phyloP scores from a whole-genome alignment of 2,797 vertebrate genomes.

The Lacerta agilis region DNA sequence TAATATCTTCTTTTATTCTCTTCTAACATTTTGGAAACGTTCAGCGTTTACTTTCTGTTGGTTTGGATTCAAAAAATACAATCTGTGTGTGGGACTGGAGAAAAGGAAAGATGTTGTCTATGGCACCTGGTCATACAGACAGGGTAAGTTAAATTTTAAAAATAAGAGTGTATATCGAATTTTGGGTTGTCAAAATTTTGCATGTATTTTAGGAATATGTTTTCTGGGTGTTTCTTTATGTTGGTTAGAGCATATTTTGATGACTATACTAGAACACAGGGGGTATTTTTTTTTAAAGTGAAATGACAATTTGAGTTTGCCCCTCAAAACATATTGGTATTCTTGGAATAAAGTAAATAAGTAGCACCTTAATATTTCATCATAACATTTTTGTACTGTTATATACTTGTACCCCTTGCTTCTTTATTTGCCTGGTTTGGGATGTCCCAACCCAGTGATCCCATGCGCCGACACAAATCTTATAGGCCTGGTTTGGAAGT shows the following conservation, averaged over 20 bases:
- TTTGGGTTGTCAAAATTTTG: constrained; percentile 6
- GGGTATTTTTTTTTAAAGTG: background rate
- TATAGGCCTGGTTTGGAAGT: background rate
- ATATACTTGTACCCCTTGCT: background rate
- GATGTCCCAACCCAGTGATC: too few species aligned
- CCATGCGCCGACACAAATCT: too few species aligned
- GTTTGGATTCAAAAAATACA: constrained; percentile 98
- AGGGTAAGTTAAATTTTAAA: constrained; percentile 84
- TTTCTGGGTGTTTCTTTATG: background rate
- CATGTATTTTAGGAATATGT: rapidly evolving
- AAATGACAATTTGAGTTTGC: background rate
- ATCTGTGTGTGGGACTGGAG: constrained; percentile 99
- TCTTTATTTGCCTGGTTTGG: background rate
- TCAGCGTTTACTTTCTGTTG: constrained; percentile 97
- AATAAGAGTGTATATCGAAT: background rate
- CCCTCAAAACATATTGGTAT: background rate
- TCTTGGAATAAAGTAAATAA: background rate
- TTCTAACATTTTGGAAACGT: constrained; percentile 57
- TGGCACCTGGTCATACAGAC: constrained; percentile 96
- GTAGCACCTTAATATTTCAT: background rate
- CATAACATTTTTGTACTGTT: background rate
- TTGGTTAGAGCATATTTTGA: background rate
- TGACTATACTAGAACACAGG: background rate
- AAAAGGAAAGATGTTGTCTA: constrained; percentile 92
- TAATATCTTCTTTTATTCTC: constrained; percentile 59